Percentiles rank a stretch among this genome's conserved stretches.
phyloP scores from a whole-genome alignment of 2,797 vertebrate genomes.

The Pelodytes ibericus region DNA sequence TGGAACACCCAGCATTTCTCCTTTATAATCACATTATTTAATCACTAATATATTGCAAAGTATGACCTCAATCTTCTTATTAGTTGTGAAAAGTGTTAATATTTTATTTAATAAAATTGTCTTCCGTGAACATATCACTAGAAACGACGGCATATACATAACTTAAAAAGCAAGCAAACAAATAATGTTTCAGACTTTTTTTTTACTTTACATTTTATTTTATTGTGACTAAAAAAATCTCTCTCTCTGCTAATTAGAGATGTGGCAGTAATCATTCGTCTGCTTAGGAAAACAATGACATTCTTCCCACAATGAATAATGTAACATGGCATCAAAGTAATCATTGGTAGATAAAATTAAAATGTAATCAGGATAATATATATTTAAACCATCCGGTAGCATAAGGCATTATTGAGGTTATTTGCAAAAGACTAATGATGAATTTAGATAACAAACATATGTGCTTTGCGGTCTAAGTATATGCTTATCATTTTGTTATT shows the following conservation, averaged over 20 bases:
- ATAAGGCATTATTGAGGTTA: slow-evolving; percentile 15
- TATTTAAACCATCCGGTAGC: slow-evolving; percentile 14
- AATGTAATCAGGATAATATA: slow-evolving; percentile 32
- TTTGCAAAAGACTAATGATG: background rate
- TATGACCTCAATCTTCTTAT: too few species aligned
- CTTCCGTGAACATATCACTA: too few species aligned
- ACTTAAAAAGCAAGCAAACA: slow-evolving; percentile 8
- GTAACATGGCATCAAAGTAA: slow-evolving; percentile 12
- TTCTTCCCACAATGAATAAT: slow-evolving; percentile 30
- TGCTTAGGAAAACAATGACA: background rate
- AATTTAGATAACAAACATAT: background rate
- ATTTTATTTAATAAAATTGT: too few species aligned
- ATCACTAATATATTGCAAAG: too few species aligned
- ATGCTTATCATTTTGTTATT: background rate
- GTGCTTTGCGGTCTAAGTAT: background rate
- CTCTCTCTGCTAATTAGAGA: slow-evolving; percentile 28
- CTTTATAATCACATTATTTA: too few species aligned
- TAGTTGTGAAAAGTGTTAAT: too few species aligned
- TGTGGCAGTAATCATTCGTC: slow-evolving; percentile 38
- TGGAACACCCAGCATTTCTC: too few species aligned
- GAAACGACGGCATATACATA: too few species aligned
- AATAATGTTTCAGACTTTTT: slow-evolving; percentile 21
- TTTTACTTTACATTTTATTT: slow-evolving; percentile 9
- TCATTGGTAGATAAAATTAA: slow-evolving; percentile 25
- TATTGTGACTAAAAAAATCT: slow-evolving; percentile 14